Evolutionary conservation across 2,797 vertebrate genomes (phyloP).

Genomic region (Phataginus tricuspis): DNA sequence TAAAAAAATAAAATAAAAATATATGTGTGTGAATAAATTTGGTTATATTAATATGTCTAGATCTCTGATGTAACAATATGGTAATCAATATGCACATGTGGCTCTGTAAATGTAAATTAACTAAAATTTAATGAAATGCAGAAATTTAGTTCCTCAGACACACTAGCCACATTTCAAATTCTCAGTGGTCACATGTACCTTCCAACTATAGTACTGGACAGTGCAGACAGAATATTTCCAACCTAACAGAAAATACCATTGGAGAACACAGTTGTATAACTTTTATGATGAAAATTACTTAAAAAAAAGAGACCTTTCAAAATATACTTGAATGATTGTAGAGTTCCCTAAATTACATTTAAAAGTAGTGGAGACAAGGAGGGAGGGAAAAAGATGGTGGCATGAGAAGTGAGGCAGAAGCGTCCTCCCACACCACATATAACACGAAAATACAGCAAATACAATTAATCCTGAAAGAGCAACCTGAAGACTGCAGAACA

Average conservation of each 20-base stretch:
- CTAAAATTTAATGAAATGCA: not conserved
- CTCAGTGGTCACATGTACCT: not conserved
- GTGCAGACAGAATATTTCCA: not conserved
- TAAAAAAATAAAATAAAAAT: not conserved
- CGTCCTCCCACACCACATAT: too few relatives aligned
- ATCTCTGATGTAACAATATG: not conserved
- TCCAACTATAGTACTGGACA: not conserved
- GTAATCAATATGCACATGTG: not conserved
- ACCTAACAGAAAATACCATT: not conserved
- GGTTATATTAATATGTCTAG: not conserved
- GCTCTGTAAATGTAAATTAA: not conserved
- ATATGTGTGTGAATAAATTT: not conserved
- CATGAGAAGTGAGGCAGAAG: too few relatives aligned
- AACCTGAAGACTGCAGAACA: too few relatives aligned
- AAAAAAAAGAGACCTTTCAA: not conserved
- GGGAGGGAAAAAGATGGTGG: too few relatives aligned
- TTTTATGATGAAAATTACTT: not conserved
- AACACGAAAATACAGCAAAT: too few relatives aligned
- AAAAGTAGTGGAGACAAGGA: not conserved
- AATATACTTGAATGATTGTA: not conserved
- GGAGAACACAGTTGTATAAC: not conserved
- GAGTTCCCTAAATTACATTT: not conserved
- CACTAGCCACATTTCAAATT: not conserved
- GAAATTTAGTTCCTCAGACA: not conserved
- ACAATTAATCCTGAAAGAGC: too few relatives aligned